These are phyloP conservation scores for Drosophila rellima DNA, from an alignment of 2,888 invertebrate species.

Conservation along the genomic window DNA sequence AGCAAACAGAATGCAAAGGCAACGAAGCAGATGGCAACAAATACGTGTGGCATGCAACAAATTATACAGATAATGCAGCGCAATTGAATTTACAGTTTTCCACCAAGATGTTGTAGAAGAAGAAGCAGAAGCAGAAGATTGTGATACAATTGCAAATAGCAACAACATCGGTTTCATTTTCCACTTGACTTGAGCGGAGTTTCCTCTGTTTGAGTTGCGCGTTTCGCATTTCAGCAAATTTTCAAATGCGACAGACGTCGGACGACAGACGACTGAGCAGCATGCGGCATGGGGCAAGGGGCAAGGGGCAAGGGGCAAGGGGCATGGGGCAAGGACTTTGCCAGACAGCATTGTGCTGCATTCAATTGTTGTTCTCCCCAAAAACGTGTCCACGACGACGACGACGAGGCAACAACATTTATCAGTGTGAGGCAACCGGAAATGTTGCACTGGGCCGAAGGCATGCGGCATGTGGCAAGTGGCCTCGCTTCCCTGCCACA, in stretches of 20 bases:
- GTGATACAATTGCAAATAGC: conserved; percentile 36
- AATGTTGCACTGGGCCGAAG: conserved; percentile 37
- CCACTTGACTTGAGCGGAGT: conserved; percentile 75
- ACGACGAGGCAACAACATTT: conserved; percentile 62
- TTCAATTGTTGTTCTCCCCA: conserved; percentile 54
- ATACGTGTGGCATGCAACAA: conserved; percentile 56
- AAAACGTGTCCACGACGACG: conserved; percentile 1
- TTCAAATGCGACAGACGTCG: conserved; percentile 67
- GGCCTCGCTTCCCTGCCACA: conserved; percentile 41
- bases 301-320: conserved; percentile 18
- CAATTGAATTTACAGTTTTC: conserved; percentile 69
- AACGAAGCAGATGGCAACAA: conserved; percentile 43
- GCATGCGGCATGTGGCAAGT: conserved; percentile 10
- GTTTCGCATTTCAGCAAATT: conserved; percentile 76
- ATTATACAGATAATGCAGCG: conserved; percentile 73
- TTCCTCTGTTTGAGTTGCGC: conserved; percentile 53
- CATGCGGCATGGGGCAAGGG: no score
- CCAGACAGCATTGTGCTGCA: conserved; percentile 69
- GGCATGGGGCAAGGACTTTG: conserved; percentile 35
- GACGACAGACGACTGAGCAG: conserved; percentile 34
- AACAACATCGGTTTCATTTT: conserved; percentile 67
- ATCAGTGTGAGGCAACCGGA: conserved; percentile 55
- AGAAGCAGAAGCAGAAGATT: conserved; percentile 18
- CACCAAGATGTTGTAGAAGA: conserved; percentile 19
- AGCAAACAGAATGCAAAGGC: conserved; percentile 26